Percentiles rank a stretch among this genome's conserved stretches.
These are phyloP conservation scores for Gymnorhina tibicen DNA, from an alignment of 2,113 vertebrate genomes.

Conservation along the genomic window DNA sequence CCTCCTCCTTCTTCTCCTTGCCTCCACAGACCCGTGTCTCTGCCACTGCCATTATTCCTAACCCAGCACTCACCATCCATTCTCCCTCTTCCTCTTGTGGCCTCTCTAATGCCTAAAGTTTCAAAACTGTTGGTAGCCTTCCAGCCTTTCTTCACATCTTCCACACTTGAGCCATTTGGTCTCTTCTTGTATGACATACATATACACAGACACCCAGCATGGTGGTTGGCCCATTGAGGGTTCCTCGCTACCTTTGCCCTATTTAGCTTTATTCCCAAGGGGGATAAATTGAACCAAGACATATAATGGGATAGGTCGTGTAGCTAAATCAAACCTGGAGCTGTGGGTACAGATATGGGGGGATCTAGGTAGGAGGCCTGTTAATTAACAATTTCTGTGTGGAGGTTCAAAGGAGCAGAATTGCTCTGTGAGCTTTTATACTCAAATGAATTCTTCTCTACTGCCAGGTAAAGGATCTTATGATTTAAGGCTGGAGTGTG, in stretches of 20 bases:
- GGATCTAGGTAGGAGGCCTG: neutral
- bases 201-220: too few species aligned
- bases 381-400: neutral
- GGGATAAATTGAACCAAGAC: neutral
- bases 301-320: rapidly evolving
- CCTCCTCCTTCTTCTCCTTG: neutral
- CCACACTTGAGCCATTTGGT: neutral
- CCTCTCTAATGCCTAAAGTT: neutral
- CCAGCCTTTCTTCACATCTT: neutral
- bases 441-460: neutral
- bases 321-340: neutral
- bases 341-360: neutral
- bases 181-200: neutral
- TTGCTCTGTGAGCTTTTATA: neutral
- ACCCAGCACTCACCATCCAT: rapidly evolving
- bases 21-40: neutral
- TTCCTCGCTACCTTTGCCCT: neutral
- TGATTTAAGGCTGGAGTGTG: neutral
- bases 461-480: neutral
- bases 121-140: neutral
- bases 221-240: neutral
- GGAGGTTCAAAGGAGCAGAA: neutral
- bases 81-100: neutral
- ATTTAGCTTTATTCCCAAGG: neutral
- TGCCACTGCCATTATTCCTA: neutral